Conservation (phyloP, 1,140 invertebrate genomes). For the Pseudomyrmex sp. region DNA sequence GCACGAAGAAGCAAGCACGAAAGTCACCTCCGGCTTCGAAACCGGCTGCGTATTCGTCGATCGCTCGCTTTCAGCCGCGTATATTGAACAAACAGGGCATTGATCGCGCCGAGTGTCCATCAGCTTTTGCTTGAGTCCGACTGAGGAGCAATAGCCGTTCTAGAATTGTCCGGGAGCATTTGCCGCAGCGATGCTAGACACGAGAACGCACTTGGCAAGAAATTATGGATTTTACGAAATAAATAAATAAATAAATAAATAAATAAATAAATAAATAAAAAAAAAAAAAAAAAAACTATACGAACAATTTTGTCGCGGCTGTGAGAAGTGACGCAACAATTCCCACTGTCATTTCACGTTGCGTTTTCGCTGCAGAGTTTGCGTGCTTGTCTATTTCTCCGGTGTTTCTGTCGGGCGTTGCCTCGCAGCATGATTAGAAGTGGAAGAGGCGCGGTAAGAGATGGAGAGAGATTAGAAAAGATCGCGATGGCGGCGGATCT, state of each 20-base stretch:
- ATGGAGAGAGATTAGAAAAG: conserved; percentile 44
- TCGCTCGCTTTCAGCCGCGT: conserved; percentile 60
- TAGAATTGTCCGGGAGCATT: conserved; percentile 14
- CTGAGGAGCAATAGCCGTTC: conserved; percentile 22
- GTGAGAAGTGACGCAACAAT: not conserved
- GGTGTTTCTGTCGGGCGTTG: conserved; percentile 37
- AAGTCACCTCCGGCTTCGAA: conserved; percentile 60
- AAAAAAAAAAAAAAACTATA: not conserved
- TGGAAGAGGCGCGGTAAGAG: conserved; percentile 51
- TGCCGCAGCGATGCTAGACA: not conserved
- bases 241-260: too few relatives aligned
- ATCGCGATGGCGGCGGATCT: conserved; percentile 59
- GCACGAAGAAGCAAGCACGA: conserved; percentile 67
- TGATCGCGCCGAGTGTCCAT: conserved; percentile 55
- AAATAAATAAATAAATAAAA: too few relatives aligned
- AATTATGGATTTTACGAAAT: not conserved
- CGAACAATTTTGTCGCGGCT: not conserved
- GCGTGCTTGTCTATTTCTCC: not conserved
- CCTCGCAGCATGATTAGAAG: conserved; percentile 56
- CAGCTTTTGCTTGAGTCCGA: conserved; percentile 22
- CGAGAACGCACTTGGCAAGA: not conserved
- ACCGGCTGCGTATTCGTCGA: conserved; percentile 60
- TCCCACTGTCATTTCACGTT: not conserved
- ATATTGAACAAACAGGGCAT: conserved; percentile 63
- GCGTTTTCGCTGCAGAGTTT: not conserved